phyloP scores from a whole-genome alignment of 2,797 vertebrate genomes.

The Cirrhinus mrigala region DNA sequence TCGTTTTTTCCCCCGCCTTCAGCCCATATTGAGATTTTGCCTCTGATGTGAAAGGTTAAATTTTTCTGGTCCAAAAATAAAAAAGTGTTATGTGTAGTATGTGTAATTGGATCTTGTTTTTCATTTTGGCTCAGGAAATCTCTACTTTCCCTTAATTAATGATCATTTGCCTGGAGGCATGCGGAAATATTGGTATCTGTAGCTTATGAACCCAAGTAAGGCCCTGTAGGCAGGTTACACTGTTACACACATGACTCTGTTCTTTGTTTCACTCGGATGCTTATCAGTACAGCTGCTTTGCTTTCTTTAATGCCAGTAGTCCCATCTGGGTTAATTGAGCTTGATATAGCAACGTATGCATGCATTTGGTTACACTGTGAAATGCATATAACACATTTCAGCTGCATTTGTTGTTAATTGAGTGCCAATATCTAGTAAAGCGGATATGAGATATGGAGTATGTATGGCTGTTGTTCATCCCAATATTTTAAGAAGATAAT shows the following conservation, averaged over 20 bases:
- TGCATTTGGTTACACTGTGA: background rate
- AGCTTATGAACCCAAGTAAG: constrained; percentile 25
- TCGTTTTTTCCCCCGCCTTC: background rate
- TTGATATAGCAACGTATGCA: background rate
- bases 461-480: background rate
- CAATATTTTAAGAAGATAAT: background rate
- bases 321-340: constrained; percentile 8
- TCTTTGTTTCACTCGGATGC: constrained; percentile 25
- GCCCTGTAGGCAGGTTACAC: constrained; percentile 22
- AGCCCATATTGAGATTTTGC: background rate
- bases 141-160: constrained; percentile 43
- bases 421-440: background rate
- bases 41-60: background rate
- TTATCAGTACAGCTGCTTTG: constrained; percentile 37
- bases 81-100: background rate
- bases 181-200: constrained; percentile 40
- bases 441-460: background rate
- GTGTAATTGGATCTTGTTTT: constrained; percentile 36
- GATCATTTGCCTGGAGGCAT: constrained; percentile 28
- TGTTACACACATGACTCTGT: constrained; percentile 21
- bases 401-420: background rate
- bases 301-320: constrained; percentile 9
- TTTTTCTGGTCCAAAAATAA: background rate
- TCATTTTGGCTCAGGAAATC: constrained; percentile 34
- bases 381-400: background rate